Base-by-base conservation (phyloP, 2,797 vertebrate species). In the Scleropages formosus region DNA sequence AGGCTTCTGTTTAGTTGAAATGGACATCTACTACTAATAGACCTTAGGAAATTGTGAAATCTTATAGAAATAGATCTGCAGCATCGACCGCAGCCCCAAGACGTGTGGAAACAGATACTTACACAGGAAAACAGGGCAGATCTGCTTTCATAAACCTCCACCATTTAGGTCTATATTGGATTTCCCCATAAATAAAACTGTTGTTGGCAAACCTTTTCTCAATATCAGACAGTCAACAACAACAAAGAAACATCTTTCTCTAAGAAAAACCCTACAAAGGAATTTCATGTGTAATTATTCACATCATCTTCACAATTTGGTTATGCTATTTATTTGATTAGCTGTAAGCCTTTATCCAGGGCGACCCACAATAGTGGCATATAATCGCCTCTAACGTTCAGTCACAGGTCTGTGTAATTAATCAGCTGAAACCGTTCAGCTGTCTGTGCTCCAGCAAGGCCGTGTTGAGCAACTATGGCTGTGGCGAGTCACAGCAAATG, bases 11-110 rank as follows among this genome's bases (percentile, higher is more conserved):
- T 31, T 15, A 60, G 56, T 65, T 70, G 58, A 80, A 63, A 73
- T 8, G 13, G 74, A 78, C 82, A 77, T 88, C 91, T 89, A 89
- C 91, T 89, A 88, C 86, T 82, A 77, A 79, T 60, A 76, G 61
- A 24, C 73, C 68, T 59, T 65, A 71, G 78, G 84, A 89, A 87
- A 89, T 82, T 82, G 81, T 78, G 79, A 82, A 86, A 87, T 84
- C 83, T 74, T 10, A 51, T 76, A 81, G 87, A 89, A 92, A 91
- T 82, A 80, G 87, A 91, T 91, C 83, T 49, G 78, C 76, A 74
- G 31, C 72, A 89, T 91, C 82, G 85, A 87, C 83, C 75, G 82
- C 77, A 82, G 84, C 82, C 80, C 7, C 68, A 78, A 80, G 82
- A 89, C 87, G 81, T 84, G 81, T 80, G 79, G 75, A 82, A 85